Evolutionary conservation across 2,888 invertebrate genomes (phyloP).

Genomic region (Candidula unifasciata): DNA sequence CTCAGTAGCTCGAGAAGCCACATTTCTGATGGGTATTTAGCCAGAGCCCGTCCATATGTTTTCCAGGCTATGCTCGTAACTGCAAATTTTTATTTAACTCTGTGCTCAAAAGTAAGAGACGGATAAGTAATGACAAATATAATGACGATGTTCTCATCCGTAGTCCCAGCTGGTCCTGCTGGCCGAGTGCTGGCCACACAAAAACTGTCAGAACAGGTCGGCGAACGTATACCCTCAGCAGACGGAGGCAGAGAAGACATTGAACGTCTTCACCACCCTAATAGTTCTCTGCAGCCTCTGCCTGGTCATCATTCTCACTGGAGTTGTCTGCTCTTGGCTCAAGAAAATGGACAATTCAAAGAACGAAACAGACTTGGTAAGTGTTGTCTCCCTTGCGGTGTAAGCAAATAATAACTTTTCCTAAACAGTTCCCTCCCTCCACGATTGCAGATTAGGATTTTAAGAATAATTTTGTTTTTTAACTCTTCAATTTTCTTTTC

Average conservation of each 20-base stretch:
- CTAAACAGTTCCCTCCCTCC: too few relatives aligned
- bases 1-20: too few relatives aligned
- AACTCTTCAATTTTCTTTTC: too few relatives aligned
- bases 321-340: neutral
- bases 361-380: neutral
- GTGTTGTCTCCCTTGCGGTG: neutral
- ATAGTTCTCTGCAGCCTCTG: neutral
- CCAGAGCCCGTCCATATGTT: too few relatives aligned
- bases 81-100: too few relatives aligned
- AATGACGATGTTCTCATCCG: neutral
- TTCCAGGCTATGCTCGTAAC: too few relatives aligned
- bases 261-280: neutral
- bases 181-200: neutral
- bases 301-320: neutral
- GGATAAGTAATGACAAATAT: too few relatives aligned
- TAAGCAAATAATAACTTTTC: neutral
- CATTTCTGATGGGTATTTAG: too few relatives aligned
- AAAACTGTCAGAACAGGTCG: neutral
- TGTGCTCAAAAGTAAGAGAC: too few relatives aligned
- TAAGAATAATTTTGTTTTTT: too few relatives aligned
- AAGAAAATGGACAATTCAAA: neutral
- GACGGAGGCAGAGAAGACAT: neutral
- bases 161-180: neutral
- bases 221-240: too few relatives aligned
- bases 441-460: too few relatives aligned